phyloP scores from a whole-genome alignment of 2,888 invertebrate species.

The Odontocerum albicorne region DNA sequence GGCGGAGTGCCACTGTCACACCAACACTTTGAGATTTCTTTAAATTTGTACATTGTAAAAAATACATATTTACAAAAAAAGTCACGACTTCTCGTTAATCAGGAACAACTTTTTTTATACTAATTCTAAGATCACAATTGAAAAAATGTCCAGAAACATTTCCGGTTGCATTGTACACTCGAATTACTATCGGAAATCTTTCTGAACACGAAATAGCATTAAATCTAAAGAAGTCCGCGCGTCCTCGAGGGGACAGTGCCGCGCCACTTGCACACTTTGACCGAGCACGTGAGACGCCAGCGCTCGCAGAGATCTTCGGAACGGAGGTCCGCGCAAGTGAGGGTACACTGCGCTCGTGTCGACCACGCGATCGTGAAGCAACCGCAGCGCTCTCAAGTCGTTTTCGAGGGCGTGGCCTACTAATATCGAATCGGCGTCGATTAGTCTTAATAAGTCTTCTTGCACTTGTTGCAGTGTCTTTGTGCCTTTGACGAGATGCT shows the following conservation, averaged over 20 bases:
- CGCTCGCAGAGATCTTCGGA: conserved; percentile 78
- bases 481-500: conserved; percentile 60
- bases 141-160: too few species aligned
- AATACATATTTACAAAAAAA: too few species aligned
- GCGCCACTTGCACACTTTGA: conserved; percentile 78
- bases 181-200: too few species aligned
- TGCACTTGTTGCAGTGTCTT: conserved; percentile 81
- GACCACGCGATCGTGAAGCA: conserved; percentile 81
- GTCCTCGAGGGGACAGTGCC: conserved; percentile 94
- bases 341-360: conserved; percentile 92
- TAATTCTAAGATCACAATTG: too few species aligned
- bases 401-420: conserved; percentile 96
- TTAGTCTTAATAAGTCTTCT: conserved; percentile 77
- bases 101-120: too few species aligned
- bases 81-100: too few species aligned
- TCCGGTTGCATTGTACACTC: too few species aligned
- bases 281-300: conserved; percentile 73
- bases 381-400: conserved; percentile 83
- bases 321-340: conserved; percentile 81
- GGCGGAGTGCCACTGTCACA: too few species aligned
- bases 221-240: conserved; percentile 88
- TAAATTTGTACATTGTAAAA: too few species aligned
- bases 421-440: conserved; percentile 82
- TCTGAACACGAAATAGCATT: conserved; percentile 78
- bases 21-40: too few species aligned